phyloP scores from a whole-genome alignment of 2,113 vertebrate species.

The Typhlomys cinereus region DNA sequence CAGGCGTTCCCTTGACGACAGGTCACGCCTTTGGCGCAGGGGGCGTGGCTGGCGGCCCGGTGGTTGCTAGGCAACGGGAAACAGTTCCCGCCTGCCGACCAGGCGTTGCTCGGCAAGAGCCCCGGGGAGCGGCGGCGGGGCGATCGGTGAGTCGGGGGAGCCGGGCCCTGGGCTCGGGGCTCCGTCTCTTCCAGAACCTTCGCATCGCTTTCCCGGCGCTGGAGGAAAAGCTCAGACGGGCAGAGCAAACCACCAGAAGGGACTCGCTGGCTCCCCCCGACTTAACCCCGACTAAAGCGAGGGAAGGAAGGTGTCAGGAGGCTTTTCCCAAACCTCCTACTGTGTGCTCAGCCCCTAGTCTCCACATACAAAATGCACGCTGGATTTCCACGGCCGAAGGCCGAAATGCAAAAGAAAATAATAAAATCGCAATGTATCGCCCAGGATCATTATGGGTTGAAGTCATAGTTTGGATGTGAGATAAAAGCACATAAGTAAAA shows the following conservation, averaged over 20 bases:
- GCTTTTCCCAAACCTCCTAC: neutral
- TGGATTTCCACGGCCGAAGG: neutral
- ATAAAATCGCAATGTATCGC: neutral
- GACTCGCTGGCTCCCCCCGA: neutral
- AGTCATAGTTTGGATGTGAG: constrained; percentile 3
- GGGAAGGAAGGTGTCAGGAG: neutral
- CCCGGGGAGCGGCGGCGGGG: neutral
- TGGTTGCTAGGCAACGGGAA: constrained; percentile 72
- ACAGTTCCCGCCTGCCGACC: neutral
- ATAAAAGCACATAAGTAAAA: constrained; percentile 5
- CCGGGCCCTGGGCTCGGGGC: neutral
- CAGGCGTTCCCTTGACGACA: neutral
- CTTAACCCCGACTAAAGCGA: too few species aligned
- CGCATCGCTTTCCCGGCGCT: neutral
- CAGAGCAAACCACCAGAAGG: neutral
- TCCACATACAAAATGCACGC: neutral
- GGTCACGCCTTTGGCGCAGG: neutral
- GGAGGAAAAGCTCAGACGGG: neutral
- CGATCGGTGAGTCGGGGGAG: constrained; percentile 54
- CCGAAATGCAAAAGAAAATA: neutral
- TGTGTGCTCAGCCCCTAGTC: neutral
- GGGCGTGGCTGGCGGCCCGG: fast-evolving
- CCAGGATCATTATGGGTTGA: neutral
- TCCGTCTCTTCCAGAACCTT: neutral
- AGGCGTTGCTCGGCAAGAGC: neutral